Evolutionary conservation across 2,888 invertebrate species (phyloP), one percentile per base, ranked within the genome.

Genomic region (Colostygia pectinataria): DNA sequence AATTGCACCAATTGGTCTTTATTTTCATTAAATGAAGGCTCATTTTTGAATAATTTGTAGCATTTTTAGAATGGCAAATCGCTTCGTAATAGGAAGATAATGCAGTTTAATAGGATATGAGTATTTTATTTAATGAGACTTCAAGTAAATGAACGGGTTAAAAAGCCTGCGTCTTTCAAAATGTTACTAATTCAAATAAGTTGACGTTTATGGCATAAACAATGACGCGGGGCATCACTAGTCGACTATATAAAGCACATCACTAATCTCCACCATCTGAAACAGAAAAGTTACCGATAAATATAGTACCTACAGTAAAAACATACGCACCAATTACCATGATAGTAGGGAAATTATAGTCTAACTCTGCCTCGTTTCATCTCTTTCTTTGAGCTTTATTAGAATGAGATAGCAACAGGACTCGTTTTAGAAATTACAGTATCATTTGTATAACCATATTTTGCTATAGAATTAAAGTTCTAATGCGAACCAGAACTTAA

Each of bases 301-400:
- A 74, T 63, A 74, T 65, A n/a, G n/a, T n/a, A n/a, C n/a, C n/a
- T n/a, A 67, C 55, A 66, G 68, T 68, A 71, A 65, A 68, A 68
- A 71, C 67, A 68, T 46, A 61, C 61, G 57, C 61, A 74, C 66
- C 73, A 76, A 79, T 80, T 77, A 79, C 68, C 53, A 61, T 70
- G 69, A 74, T 76, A 68, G 68, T 63, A 50, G 58, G 72, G 67
- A 77, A 77, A 78, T 78, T 72, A 74, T 69, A 69, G 57, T 68
- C 53, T 49, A 60, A 49, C 48, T 55, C 67, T 76, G 66, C 73
- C 70, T 65, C 61, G 45, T 69, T 46, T 43, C 46, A 24, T 77
- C 74, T 54, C 61, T 55, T 58, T 75, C 61, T 53, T 47, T 15
- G 1, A 8, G 12, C 12, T 13, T 23, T 10, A 34, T 23, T 34